Base-by-base conservation (phyloP, 2,797 vertebrate species). In the Melanogrammus aeglefinus region DNA sequence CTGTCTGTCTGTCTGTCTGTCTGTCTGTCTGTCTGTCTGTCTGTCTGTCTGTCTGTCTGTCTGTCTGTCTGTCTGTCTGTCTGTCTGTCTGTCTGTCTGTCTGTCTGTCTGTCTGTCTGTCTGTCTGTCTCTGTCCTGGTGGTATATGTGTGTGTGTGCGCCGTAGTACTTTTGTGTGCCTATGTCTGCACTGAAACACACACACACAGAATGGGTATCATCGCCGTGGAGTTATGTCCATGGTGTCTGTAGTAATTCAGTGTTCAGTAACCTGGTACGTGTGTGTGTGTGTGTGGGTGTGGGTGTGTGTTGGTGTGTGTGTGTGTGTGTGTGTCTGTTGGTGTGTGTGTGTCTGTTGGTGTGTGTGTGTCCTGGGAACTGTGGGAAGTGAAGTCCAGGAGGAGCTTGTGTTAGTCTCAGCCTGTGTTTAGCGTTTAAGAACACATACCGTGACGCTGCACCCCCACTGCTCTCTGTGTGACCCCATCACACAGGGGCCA, bases 401-500 rank as follows among this genome's bases (percentile, higher is more conserved):
- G 78, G 36, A 38, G 6, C 36, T 38, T 14, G 72, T 51, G 47
- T 51, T 14, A 51, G 47, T 21, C 18, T 51, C 47, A 51, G 47
- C 78, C 72, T 81, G 78, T 77, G 73, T 76, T 85, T 73, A 70
- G 71, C 8, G 39, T 3, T 78, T 81, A 12, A 79, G 44, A 76
- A 81, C 71, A 21, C 5, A 69, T 74, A 71, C 79, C 81, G 75
- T 86, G 84, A 88, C 75, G 12, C 76, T 77, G 84, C 14, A 66
- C 76, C 31, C 12, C 35, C 9, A 47, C 38, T 84, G 77, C 82
- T 79, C 66, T 81, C 83, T 82, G 77, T 84, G 74, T 85, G 86
- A 84, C 75, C 80, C 79, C 4, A 33, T 75, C 76, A 75, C 77
- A 77, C 41, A 72, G 38, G 47, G 73, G 81, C 79, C 82, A 66